These are phyloP conservation scores for Lacerta bilineata DNA, from an alignment of 2,797 vertebrate species.

Conservation along the genomic window DNA sequence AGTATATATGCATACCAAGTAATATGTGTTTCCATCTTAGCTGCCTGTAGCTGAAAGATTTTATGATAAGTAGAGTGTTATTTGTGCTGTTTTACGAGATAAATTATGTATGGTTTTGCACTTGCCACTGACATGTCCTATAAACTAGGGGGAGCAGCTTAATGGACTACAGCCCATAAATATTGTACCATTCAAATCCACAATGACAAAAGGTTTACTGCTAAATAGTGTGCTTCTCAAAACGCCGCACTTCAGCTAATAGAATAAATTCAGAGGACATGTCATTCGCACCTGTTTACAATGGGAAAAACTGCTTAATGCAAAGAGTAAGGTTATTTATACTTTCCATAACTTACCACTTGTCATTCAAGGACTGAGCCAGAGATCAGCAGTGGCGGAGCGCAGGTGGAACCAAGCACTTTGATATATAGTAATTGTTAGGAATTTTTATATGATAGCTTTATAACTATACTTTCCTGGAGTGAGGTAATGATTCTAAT, in stretches of 20 bases:
- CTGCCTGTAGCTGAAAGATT: slow-evolving; percentile 34
- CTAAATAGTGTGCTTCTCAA: slow-evolving; percentile 46
- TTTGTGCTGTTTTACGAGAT: slow-evolving; percentile 41
- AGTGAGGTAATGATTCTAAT: slow-evolving; percentile 46
- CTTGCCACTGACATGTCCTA: slow-evolving; percentile 26
- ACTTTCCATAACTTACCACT: slow-evolving; percentile 56
- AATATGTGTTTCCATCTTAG: not conserved
- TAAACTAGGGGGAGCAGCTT: slow-evolving; percentile 30
- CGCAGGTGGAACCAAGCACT: not conserved
- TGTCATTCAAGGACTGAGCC: slow-evolving; percentile 6
- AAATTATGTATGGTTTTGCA: slow-evolving; percentile 17
- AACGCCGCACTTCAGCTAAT: slow-evolving; percentile 33
- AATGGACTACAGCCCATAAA: slow-evolving; percentile 24
- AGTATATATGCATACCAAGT: not conserved
- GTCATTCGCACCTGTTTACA: slow-evolving; percentile 52
- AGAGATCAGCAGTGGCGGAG: slow-evolving; percentile 5
- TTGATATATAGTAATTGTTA: slow-evolving; percentile 53
- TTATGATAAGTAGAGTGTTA: slow-evolving; percentile 32
- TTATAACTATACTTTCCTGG: slow-evolving; percentile 59
- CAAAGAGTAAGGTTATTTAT: slow-evolving; percentile 44
- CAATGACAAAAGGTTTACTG: slow-evolving; percentile 46
- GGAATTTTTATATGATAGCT: slow-evolving; percentile 54
- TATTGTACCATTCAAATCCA: slow-evolving; percentile 21
- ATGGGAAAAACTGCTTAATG: slow-evolving; percentile 11
- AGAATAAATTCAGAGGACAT: slow-evolving; percentile 56